phyloP scores from a whole-genome alignment of 35 echinoderm and acorn worm species.

The Anneissia japonica region DNA sequence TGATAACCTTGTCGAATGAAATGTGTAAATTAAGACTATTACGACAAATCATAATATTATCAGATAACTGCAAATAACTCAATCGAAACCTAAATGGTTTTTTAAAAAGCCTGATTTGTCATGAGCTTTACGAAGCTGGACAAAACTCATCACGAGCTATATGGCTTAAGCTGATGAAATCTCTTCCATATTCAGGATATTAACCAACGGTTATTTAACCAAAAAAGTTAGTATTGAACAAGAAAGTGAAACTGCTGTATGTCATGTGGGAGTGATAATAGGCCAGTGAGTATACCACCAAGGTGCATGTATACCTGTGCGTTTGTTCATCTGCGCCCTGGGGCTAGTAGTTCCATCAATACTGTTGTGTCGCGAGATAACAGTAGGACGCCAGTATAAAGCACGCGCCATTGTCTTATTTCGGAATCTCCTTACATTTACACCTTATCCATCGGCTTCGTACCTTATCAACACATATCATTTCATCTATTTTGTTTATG shows the following conservation, averaged over 20 bases:
- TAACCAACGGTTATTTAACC: too few relatives aligned
- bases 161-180: too few relatives aligned
- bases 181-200: too few relatives aligned
- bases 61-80: too few relatives aligned
- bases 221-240: neutral
- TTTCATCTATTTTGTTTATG: neutral
- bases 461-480: conserved; percentile 1
- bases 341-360: neutral
- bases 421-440: neutral
- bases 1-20: too few relatives aligned
- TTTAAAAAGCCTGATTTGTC: too few relatives aligned
- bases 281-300: neutral
- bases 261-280: neutral
- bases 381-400: neutral
- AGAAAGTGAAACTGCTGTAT: neutral
- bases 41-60: too few relatives aligned
- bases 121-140: too few relatives aligned
- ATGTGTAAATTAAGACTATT: too few relatives aligned
- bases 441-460: neutral
- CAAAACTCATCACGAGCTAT: too few relatives aligned
- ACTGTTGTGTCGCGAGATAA: neutral
- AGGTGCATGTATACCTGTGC: neutral
- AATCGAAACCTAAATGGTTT: too few relatives aligned
- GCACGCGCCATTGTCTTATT: neutral
- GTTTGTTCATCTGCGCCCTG: conserved; percentile 1